Evolutionary conservation across 2,113 vertebrate species (phyloP).

Genomic region (Tringa solitaria): DNA sequence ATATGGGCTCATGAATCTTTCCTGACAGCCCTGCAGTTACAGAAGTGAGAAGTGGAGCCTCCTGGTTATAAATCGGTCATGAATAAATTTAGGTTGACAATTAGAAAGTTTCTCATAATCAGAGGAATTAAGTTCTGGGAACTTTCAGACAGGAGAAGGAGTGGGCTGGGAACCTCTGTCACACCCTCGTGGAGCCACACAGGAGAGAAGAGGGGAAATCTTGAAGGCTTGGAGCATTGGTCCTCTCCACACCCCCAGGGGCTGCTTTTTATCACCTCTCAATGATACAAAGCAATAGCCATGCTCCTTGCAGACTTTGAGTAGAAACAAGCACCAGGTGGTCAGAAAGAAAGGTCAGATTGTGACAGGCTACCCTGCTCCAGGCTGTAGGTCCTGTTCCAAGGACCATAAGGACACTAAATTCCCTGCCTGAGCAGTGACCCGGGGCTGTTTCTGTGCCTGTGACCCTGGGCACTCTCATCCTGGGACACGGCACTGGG

Average conservation of each 20-base stretch:
- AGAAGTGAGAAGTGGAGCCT: background rate
- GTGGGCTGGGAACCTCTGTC: background rate
- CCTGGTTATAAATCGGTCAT: background rate
- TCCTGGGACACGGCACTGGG: background rate
- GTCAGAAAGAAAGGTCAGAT: background rate
- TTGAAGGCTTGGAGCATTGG: background rate
- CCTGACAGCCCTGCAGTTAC: background rate
- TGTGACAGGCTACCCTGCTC: background rate
- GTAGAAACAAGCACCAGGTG: background rate
- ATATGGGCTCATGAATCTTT: background rate
- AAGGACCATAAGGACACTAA: background rate
- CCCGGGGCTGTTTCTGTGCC: background rate
- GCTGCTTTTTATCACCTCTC: background rate
- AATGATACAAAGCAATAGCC: background rate
- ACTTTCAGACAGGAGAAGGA: background rate
- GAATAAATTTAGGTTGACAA: background rate
- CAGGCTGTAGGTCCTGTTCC: background rate
- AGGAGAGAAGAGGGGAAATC: background rate
- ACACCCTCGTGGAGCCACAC: accelerated
- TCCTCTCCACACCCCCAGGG: background rate
- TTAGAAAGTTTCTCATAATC: background rate
- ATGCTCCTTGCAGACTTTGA: background rate
- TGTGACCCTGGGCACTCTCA: background rate
- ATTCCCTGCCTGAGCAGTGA: background rate
- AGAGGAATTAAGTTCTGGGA: background rate